Evolutionary conservation across 2,113 vertebrate species (phyloP).

Genomic region (Thamnaconus septentrionalis): DNA sequence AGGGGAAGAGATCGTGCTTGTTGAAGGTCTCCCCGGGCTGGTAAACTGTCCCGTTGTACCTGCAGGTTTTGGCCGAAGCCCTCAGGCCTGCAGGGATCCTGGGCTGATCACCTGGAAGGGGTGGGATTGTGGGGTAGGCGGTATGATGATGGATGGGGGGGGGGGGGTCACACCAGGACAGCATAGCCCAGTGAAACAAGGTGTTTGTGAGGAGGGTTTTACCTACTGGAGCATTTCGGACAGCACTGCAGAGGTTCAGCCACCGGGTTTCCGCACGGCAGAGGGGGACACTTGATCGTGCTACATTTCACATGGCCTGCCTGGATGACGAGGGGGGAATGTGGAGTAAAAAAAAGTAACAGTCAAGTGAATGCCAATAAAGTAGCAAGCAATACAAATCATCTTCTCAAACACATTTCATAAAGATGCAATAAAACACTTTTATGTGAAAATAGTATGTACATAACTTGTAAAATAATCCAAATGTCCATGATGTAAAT

Average conservation of each 20-base stretch:
- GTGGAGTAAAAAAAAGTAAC: not conserved
- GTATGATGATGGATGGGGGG: not conserved
- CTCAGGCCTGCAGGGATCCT: slow-evolving; percentile 84
- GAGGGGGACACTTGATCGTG: slow-evolving; percentile 86
- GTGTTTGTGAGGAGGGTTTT: not conserved
- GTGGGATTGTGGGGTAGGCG: not conserved
- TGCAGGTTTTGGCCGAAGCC: slow-evolving; percentile 81
- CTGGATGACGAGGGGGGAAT: slow-evolving; percentile 62
- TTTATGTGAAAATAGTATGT: too few species aligned
- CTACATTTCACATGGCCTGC: slow-evolving; percentile 85
- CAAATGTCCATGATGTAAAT: too few species aligned
- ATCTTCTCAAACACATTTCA: too few species aligned
- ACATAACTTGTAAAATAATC: too few species aligned
- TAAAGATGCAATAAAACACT: too few species aligned
- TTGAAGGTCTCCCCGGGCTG: slow-evolving; percentile 90
- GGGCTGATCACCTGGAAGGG: slow-evolving; percentile 71
- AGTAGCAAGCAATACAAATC: too few species aligned
- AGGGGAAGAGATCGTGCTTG: slow-evolving; percentile 83
- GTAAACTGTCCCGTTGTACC: slow-evolving; percentile 85
- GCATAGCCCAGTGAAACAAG: not conserved
- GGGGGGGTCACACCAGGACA: slow-evolving; percentile 1
- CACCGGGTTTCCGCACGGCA: slow-evolving; percentile 83
- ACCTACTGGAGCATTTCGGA: slow-evolving; percentile 84
- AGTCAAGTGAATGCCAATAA: too few species aligned
- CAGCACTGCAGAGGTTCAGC: slow-evolving; percentile 89